Base-by-base conservation (phyloP, 2,797 vertebrate genomes). In the Microcaecilia unicolor region DNA sequence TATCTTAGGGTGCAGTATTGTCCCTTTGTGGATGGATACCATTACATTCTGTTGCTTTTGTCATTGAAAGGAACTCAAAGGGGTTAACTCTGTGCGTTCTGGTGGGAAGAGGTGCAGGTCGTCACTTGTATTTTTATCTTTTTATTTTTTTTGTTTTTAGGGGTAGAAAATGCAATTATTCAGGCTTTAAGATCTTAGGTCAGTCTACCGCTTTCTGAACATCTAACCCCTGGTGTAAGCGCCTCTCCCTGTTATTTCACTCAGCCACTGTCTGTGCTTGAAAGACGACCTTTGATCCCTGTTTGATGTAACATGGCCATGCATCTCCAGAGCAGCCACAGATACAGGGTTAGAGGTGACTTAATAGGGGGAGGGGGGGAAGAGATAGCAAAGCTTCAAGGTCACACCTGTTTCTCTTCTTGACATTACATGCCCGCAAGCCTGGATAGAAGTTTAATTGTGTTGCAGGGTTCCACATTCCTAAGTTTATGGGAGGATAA, bases 311-410 rank as follows among this genome's bases (percentile, higher is more conserved):
- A 45, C 23, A 14, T 56, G 58, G 26, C 62, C 58, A 57, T 49
- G 47, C 45, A 10, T 56, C 29, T 46, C 10, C 0, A n/a, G 17
- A 37, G 39, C 33, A 10, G 41, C 37, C n/a, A 8, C 25, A 51
- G 49, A 57, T 69, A 49, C 55, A 62, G 58, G 47, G 58, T 57
- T 37, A 48, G 45, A 56, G 51, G 49, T 58, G 55, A 58, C 61
- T 51, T 41, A 60, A 51, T 25, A 44, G 38, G 47, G 36, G 43
- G 41, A n/a, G 48, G 51, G 43, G 41, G n/a, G 48, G 51, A 60
- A 18, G 18, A 44, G 51, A 26, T 49, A n/a, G 32, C 0, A 0
- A 10, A 2, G 1, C 41, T 28, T 42, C 30, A 38, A 58, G 34
- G 30, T 58, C 48, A 20, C 53, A 52, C 42, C 44, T 58, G 22